Conservation (phyloP, 2,888 invertebrate species). For the Lordiphosa fenestrarum region DNA sequence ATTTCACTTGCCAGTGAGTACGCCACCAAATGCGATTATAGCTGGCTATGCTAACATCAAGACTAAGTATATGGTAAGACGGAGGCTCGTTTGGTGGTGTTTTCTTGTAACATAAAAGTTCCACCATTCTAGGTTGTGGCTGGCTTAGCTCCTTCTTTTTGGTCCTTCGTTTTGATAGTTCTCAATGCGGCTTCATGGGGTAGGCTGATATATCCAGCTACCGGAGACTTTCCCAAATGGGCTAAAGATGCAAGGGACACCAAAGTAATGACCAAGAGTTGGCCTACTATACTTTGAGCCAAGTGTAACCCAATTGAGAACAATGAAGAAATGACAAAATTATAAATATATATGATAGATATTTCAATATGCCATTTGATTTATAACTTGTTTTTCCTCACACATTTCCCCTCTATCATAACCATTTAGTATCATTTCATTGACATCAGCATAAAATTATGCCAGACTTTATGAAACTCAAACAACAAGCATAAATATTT, state of each 20-base stretch:
- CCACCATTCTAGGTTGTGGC: slow-evolving; percentile 6
- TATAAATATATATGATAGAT: neutral
- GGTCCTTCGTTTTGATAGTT: slow-evolving; percentile 16
- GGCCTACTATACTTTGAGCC: too few relatives aligned
- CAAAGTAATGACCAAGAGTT: too few relatives aligned
- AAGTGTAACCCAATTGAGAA: too few relatives aligned
- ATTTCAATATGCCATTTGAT: neutral
- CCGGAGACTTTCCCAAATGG: slow-evolving; percentile 38
- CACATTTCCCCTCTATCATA: neutral
- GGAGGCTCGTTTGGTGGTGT: too few relatives aligned
- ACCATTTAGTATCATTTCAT: neutral
- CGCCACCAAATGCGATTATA: slow-evolving; percentile 96
- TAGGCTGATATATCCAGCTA: slow-evolving; percentile 40
- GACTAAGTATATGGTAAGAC: slow-evolving; percentile 86
- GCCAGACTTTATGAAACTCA: slow-evolving; percentile 1
- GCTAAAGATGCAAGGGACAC: neutral
- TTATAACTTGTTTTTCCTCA: too few relatives aligned
- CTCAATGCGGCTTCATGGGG: slow-evolving; percentile 35
- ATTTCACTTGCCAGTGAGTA: slow-evolving; percentile 94
- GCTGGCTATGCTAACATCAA: slow-evolving; percentile 89
- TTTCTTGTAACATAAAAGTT: too few relatives aligned
- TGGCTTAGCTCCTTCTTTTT: slow-evolving; percentile 49
- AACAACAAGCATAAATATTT: slow-evolving; percentile 31
- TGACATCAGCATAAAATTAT: neutral
- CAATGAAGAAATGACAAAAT: too few relatives aligned